Evolutionary conservation across 2,113 vertebrate species (phyloP), one percentile per base, ranked within the genome.

Genomic region (Mellivora capensis): DNA sequence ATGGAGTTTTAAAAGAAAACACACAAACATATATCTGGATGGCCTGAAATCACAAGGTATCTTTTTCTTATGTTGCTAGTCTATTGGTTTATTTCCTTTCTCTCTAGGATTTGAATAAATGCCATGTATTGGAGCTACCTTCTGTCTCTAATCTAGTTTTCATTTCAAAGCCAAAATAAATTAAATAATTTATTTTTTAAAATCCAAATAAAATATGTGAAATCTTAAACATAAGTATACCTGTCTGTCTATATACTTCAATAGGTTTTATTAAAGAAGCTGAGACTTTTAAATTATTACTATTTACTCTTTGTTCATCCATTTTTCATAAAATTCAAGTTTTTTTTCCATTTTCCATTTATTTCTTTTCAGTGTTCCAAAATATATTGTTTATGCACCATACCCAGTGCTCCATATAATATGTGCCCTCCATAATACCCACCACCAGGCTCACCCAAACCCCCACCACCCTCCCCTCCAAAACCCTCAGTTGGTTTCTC

Each of bases 121-220:
- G 37, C 64, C 91, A 85, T 49, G 71, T 67, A 27, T 52, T 91
- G 44, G 59, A 91, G 44, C 11, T 49, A 84, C 39, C 29, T 72
- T 97, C 87, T 94, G 83, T 44, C 27, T 83, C 49, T 72, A 83
- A 76, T 93, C 83, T 80, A 91, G 31, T 52, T 84, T 84, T 87
- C 18, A 4, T 85, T 80, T 85, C 39, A 95, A 95, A 91, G 42
- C 23, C 64, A 96, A 94, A 92, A 86, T 69, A 97, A 96, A 57
- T 71, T 57, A 82, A 77, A 59, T 17, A 37, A 96, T 94, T 61
- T 95, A 37, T 79, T 91, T 91, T 59, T 89, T 67, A 10, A 52
- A 94, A 93, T 77, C 11, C 37, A 79, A 93, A 74, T 10, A 74
- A 94, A 94, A 80, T 54, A 82, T 12, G 31, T 92, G n/a, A 96